Conservation (phyloP, 1,140 invertebrate species). For the Drusus annulatus region DNA sequence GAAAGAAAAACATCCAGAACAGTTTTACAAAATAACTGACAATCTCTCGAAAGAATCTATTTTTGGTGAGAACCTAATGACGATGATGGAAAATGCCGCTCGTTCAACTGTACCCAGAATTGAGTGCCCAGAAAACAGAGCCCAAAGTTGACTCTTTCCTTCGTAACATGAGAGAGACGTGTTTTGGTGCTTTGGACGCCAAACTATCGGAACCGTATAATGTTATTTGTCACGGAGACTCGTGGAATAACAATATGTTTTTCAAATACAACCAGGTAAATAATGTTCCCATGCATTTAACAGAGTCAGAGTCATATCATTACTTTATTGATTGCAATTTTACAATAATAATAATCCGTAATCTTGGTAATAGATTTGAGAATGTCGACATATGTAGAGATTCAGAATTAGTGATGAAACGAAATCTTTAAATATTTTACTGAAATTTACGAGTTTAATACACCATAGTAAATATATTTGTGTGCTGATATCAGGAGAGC, state of each 20-base stretch:
- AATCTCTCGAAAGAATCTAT: background rate
- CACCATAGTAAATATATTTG: too few species aligned
- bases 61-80: constrained; percentile 8
- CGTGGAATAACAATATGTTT: constrained; percentile 73
- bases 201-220: constrained; percentile 63
- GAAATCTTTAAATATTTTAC: too few species aligned
- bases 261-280: constrained; percentile 63
- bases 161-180: background rate
- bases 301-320: too few species aligned
- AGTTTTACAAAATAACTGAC: constrained; percentile 6
- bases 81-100: background rate
- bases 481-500: too few species aligned
- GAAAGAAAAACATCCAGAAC: constrained; percentile 29
- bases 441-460: too few species aligned
- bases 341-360: too few species aligned
- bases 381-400: too few species aligned
- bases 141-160: too few species aligned
- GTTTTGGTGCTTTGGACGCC: background rate
- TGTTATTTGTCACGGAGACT: constrained; percentile 72
- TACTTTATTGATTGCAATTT: too few species aligned
- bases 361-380: too few species aligned
- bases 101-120: background rate
- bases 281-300: background rate
- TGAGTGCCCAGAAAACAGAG: background rate
- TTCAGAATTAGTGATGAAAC: too few species aligned